Base-by-base conservation (phyloP, 1,140 invertebrate species). In the Yoshiicerus persimilis region DNA sequence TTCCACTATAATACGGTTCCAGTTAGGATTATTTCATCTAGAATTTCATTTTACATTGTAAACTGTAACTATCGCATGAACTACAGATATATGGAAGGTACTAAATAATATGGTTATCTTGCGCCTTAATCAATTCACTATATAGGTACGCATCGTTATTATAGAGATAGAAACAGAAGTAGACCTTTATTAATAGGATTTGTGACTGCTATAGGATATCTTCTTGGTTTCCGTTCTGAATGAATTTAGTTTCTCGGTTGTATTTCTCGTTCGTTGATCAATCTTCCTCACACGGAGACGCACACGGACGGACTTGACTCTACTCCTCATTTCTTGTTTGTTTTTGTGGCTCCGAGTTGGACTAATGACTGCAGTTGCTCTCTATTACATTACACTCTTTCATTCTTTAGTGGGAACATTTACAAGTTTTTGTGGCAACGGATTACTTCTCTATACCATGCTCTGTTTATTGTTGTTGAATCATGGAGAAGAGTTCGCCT, bases 341-440 rank as follows among this genome's bases (percentile, higher is more conserved):
- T 80, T 80, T 80, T 80, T 80, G 75, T 80, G 34, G 75, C 75
- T 70, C 1, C 3, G 66, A 70, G 66, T n/a, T 38, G 32, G 32
- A 38, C 75, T 80, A 80, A 80, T 80, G 75, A 80, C 75, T 80
- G 16, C 75, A 80, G 75, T 80, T 80, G 75, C 75, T 36, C 30
- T 80, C 75, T 80, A 80, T 80, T 80, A 80, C 75, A 80, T 80
- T 80, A 80, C 75, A 34, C 75, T 80, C 75, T 80, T 80, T 80
- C 34, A 80, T 36, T 80, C 75, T 80, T 38, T 80, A 80, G 34
- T 80, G 75, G 32, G 32, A 80, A 36, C 75, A 80, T 80, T 36
- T 36, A 36, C 75, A 34, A 34, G 30, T 80, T 80, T 80, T 80
- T 70, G 75, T n/a, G 30, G 32, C 13, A n/a, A 8, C 27, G 75